Base-by-base conservation (phyloP, 2,888 invertebrate species). In the Crematogaster levior region DNA sequence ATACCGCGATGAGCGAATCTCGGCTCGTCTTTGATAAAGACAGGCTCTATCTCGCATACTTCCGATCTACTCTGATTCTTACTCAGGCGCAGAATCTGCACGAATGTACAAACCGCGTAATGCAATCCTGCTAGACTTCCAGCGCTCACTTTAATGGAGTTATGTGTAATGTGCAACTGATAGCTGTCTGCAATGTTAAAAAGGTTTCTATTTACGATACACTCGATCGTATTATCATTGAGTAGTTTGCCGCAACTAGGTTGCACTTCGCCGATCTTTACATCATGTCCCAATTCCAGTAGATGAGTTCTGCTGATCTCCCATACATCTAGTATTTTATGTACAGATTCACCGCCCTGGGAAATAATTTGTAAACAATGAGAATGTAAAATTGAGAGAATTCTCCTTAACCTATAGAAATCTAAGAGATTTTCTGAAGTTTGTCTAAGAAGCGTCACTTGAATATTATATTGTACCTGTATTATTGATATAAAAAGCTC, bases 1-100 rank as follows among this genome's bases (percentile, higher is more conserved):
- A 96, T 95, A 6, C 95, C 96, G 84, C 96, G 94, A 88, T 95
- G 95, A 43, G 94, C 93, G 53, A 96, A 94, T 74, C 95, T 94
- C 1, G 96, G 96, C 89, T 95, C 95, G 89, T 96, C 96, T 85
- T 96, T 95, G 82, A 96, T 96, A 46, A 95, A 92, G 61, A 95
- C 93, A 15, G 95, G 93, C 6, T 94, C 94, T 34, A 94, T 92
- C 85, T 94, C 93, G 74, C 92, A 93, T 3, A 90, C 87, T 56
- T 94, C 94, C 1, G 85, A 85, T 24, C 88, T 90, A 70, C 91
- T 93, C 5, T 89, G 86, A 84, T 89, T 92, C 84, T 94, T 94
- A 90, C 95, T 95, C 73, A 96, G 91, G 56, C 95, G 93, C 53
- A 96, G 92, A 84, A 96, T 94, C 90, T 96, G 96, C 6, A 95